phyloP scores from a whole-genome alignment of 1,140 invertebrate genomes.

The Drosophila suzukii region DNA sequence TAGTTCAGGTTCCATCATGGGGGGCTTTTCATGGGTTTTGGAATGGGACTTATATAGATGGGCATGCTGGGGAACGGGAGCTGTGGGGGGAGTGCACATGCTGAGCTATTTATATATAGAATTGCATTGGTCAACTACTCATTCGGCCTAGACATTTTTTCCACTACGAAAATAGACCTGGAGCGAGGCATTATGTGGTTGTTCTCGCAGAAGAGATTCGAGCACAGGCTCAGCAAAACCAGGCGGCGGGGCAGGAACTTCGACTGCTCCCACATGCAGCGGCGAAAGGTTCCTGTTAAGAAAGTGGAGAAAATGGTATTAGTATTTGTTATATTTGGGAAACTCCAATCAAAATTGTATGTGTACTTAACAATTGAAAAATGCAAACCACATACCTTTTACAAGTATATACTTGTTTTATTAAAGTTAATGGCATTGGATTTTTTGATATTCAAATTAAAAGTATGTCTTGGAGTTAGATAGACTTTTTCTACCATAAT shows the following conservation, averaged over 20 bases:
- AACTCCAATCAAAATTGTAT: too few relatives aligned
- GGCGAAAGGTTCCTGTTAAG: constrained; percentile 71
- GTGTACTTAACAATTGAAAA: too few relatives aligned
- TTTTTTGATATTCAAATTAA: too few relatives aligned
- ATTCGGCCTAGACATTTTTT: constrained; percentile 84
- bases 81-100: constrained; percentile 2
- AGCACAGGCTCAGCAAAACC: constrained; percentile 75
- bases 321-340: too few relatives aligned
- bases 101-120: constrained; percentile 55
- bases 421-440: too few relatives aligned
- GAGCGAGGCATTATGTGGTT: constrained; percentile 79
- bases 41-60: not conserved
- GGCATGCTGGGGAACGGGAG: constrained; percentile 12
- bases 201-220: constrained; percentile 82
- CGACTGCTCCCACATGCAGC: constrained; percentile 83
- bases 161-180: constrained; percentile 84
- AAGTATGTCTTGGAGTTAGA: too few relatives aligned
- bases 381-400: too few relatives aligned
- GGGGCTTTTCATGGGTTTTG: not conserved
- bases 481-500: too few relatives aligned
- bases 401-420: too few relatives aligned
- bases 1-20: constrained; percentile 26
- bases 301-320: not conserved
- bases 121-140: constrained; percentile 71
- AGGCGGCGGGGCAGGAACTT: constrained; percentile 79